phyloP scores from a whole-genome alignment of 2,888 invertebrate genomes.

The Drosophila pseudotalamancana region DNA sequence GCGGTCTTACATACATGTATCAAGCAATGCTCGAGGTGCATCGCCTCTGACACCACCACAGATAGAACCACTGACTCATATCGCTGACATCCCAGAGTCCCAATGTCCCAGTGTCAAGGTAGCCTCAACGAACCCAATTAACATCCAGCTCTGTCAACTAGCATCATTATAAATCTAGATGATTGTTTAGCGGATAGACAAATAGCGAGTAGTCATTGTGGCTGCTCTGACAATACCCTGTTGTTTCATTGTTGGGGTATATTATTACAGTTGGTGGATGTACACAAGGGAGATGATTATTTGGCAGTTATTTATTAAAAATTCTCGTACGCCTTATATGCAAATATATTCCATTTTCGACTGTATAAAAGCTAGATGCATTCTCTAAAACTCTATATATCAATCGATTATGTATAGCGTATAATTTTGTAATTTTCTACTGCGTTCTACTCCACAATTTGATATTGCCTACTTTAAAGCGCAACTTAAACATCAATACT shows the following conservation, averaged over 20 bases:
- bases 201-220: conserved; percentile 19
- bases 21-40: neutral
- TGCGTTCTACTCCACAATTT: neutral
- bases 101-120: conserved; percentile 50
- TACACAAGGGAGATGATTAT: neutral
- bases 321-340: too few relatives aligned
- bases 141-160: conserved; percentile 44
- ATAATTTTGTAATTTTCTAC: neutral
- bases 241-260: neutral
- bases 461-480: conserved; percentile 17
- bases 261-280: neutral
- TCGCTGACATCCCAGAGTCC: conserved; percentile 21
- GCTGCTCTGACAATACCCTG: conserved; percentile 16
- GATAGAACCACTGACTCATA: conserved; percentile 27
- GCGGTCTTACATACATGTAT: conserved; percentile 1
- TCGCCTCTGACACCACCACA: neutral
- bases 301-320: too few relatives aligned
- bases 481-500: neutral
- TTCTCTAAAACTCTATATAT: too few relatives aligned
- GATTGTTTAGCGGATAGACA: conserved; percentile 33
- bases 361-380: too few relatives aligned
- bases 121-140: conserved; percentile 48
- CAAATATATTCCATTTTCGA: too few relatives aligned
- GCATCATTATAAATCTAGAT: conserved; percentile 39
- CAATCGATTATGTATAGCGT: neutral